These are phyloP conservation scores for Larimichthys polyactis DNA, from an alignment of 2,113 vertebrate species.

Conservation along the genomic window DNA sequence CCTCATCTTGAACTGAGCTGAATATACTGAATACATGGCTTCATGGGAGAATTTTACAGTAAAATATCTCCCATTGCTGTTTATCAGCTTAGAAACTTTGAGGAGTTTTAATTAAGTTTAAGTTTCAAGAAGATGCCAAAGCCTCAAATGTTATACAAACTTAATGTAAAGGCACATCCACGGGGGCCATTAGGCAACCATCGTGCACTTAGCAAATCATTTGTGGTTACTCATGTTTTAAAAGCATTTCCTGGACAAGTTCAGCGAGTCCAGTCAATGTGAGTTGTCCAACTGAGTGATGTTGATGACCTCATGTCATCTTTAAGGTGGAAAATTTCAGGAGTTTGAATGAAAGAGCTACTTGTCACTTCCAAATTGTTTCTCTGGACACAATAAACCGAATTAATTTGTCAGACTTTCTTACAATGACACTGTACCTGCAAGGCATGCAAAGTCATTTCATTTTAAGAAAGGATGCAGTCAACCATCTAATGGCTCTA, in stretches of 20 bases:
- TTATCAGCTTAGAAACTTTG: conserved; percentile 12
- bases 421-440: conserved; percentile 9
- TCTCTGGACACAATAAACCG: conserved; percentile 14
- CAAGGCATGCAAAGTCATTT: conserved; percentile 54
- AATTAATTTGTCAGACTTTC: conserved; percentile 30
- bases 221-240: conserved; percentile 53
- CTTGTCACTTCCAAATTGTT: conserved; percentile 4
- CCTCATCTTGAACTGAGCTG: conserved; percentile 1
- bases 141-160: conserved; percentile 16
- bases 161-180: conserved; percentile 38
- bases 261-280: conserved; percentile 8
- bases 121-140: conserved; percentile 13
- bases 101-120: neutral
- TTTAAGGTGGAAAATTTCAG: conserved; percentile 13
- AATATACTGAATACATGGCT: conserved; percentile 17
- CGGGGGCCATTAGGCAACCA: conserved; percentile 33
- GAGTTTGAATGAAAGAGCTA: conserved; percentile 1
- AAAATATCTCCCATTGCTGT: neutral
- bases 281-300: conserved; percentile 27
- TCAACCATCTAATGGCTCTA: conserved; percentile 48
- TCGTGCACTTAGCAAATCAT: conserved; percentile 58
- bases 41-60: conserved; percentile 9
- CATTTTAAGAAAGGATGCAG: conserved; percentile 44
- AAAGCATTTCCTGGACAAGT: conserved; percentile 59
- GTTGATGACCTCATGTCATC: conserved; percentile 10